Conservation (phyloP, 1,140 invertebrate genomes). For the Tyrophagus putrescentiae region DNA sequence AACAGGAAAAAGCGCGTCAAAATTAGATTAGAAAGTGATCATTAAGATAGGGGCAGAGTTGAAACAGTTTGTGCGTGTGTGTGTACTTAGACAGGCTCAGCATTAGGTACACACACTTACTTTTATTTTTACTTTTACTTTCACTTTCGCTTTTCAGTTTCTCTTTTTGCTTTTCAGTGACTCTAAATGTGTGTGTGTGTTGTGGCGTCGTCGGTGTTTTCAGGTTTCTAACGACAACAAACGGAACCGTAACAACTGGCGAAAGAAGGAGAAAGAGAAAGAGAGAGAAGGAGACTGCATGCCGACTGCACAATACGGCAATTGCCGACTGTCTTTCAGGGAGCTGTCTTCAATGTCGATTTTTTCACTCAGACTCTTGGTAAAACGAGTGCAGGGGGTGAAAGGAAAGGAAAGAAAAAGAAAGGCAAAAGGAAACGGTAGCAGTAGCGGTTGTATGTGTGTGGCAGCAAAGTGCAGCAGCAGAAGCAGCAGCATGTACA, state of each 20-base stretch:
- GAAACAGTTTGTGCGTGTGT: too few species aligned
- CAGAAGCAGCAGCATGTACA: too few species aligned
- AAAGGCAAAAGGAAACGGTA: too few species aligned
- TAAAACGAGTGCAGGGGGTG: neutral
- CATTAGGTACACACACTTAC: neutral
- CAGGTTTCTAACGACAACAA: conserved; percentile 6
- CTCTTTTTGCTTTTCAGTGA: neutral
- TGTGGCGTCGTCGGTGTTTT: neutral
- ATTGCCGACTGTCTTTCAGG: conserved; percentile 1
- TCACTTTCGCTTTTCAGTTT: neutral
- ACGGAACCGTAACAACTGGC: conserved; percentile 1
- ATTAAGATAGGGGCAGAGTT: conserved; percentile 5
- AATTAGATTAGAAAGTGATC: conserved; percentile 9
- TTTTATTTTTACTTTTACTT: neutral
- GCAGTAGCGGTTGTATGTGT: too few species aligned
- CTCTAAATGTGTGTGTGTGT: neutral
- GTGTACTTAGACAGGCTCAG: too few species aligned
- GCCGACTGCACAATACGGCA: neutral
- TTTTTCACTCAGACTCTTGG: too few species aligned
- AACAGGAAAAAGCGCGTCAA: too few species aligned
- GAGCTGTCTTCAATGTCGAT: neutral
- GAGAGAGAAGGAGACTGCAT: too few species aligned
- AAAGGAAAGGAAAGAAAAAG: neutral
- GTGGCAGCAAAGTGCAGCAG: too few species aligned
- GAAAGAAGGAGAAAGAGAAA: too few species aligned